Percentiles rank a stretch among this genome's conserved stretches.
Conservation (phyloP, 1,140 invertebrate genomes). For the Sycophaga agraensis region DNA sequence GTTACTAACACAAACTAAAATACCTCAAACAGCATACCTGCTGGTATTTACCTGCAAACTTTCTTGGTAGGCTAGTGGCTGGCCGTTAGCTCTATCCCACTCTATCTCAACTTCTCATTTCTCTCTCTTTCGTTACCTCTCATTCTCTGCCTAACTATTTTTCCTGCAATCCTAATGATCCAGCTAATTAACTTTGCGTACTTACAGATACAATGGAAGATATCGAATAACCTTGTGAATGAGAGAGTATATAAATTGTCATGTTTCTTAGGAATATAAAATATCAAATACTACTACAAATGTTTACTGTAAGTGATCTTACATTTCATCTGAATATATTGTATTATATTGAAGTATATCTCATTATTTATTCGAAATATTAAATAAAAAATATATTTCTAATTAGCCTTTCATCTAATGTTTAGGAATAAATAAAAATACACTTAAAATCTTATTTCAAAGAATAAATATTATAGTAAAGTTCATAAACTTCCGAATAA, state of each 20-base stretch:
- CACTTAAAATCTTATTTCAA: no score
- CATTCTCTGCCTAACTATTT: neutral
- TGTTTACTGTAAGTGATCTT: no score
- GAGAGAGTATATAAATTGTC: conserved; percentile 22
- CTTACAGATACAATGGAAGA: conserved; percentile 29
- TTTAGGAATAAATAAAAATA: no score
- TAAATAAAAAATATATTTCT: no score
- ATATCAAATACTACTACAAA: no score
- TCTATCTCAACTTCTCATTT: neutral
- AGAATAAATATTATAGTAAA: no score
- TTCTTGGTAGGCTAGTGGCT: conserved; percentile 42
- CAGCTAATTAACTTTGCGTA: conserved; percentile 37
- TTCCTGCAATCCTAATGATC: conserved; percentile 38
- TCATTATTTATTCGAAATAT: no score
- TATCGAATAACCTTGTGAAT: conserved; percentile 6
- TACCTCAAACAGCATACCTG: conserved; percentile 39
- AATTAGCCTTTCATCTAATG: no score
- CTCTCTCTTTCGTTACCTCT: neutral
- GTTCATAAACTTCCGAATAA: no score
- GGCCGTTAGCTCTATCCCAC: conserved; percentile 30
- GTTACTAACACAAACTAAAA: conserved; percentile 42
- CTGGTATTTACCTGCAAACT: conserved; percentile 38
- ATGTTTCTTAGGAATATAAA: neutral
- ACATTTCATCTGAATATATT: no score
- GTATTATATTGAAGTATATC: no score